A percentile compares a stretch with the other conserved stretches of the same genome.
Conservation (phyloP, 1,140 invertebrate species). For the Berghia stephanieae region DNA sequence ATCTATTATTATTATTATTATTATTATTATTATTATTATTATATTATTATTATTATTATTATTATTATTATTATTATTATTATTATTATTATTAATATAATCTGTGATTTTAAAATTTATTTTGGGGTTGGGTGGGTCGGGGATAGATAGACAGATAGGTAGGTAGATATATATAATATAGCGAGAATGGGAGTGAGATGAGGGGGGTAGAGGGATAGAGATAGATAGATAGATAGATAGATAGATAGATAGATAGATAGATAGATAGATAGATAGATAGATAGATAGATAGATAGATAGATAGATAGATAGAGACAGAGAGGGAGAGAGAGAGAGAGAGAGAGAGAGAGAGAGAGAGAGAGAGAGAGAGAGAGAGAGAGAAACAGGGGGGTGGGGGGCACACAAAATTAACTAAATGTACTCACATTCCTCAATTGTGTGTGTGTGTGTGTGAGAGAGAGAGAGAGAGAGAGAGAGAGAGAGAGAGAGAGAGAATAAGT, state of each 20-base stretch:
- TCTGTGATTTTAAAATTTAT: no score
- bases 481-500: neutral
- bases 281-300: conserved; percentile 15
- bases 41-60: no score
- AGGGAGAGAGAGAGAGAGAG: neutral
- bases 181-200: neutral
- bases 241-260: conserved; percentile 1
- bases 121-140: no score
- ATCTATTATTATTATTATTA: no score
- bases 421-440: neutral
- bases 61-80: no score
- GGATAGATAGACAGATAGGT: neutral
- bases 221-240: conserved; percentile 18
- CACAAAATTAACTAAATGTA: no score
- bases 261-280: conserved; percentile 5
- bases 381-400: neutral
- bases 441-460: neutral
- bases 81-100: no score
- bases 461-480: neutral
- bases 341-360: neutral
- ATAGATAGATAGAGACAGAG: neutral
- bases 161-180: no score
- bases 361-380: conserved; percentile 8
- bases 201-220: neutral
- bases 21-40: no score